Evolutionary conservation across 2,888 invertebrate species (phyloP), one percentile per base, ranked within the genome.

Genomic region (Catocala nupta): DNA sequence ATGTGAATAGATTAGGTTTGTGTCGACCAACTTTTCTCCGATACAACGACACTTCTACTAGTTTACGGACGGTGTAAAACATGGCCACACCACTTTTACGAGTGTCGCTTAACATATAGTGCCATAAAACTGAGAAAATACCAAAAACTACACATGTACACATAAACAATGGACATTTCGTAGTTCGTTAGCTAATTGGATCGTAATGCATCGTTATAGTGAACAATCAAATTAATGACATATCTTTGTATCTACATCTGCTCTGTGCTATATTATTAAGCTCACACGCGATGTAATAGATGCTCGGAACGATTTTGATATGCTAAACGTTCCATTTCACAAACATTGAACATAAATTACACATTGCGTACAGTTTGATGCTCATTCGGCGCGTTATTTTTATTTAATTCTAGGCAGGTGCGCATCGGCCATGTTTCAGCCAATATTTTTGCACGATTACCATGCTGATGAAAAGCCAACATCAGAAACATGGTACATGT

Each of bases 401-500:
- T 93, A 93, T 93, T 93, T 92, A 92, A 93, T 93, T 91, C 91
- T 85, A 90, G 89, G 85, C 92, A 90, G 91, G 91, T 91, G 89
- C 84, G 85, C 81, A 80, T 80, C 80, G 84, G 83, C 84, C 83
- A 84, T 85, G 86, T 88, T 85, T 80, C 87, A 80, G 79, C 85
- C 90, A 89, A 92, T 93, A 92, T 93, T 94, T 92, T 93, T 92
- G 85, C 85, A 90, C 91, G 92, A 93, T 94, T 94, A 92, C 86
- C 92, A 93, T 94, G 88, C 89, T 93, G 92, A 94, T 94, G 93
- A 92, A 93, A 94, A 89, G 91, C 90, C 90, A 94, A 94, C 93
- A 94, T 82, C 83, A 84, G 85, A 81, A 25, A 85, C 84, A 84
- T 78, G 81, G 77, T 70, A 77, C 79, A 83, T 73, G 71, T 82